These are phyloP conservation scores for Tachina grossa DNA, from an alignment of 2,888 invertebrate species.

Conservation along the genomic window DNA sequence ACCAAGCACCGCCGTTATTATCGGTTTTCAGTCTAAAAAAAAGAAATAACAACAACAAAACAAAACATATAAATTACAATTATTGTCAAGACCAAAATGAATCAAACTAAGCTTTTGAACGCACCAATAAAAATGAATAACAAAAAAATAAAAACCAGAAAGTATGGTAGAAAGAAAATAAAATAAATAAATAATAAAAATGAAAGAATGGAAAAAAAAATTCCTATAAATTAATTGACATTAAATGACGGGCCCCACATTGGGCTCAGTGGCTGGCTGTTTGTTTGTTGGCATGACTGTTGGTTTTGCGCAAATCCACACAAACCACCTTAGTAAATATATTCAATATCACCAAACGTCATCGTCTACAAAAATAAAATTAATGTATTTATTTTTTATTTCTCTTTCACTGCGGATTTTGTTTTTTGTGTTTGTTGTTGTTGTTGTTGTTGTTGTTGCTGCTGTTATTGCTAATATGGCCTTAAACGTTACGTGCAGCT, in stretches of 20 bases:
- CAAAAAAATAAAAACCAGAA: slow-evolving; percentile 36
- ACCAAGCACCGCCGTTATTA: slow-evolving; percentile 93
- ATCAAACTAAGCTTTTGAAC: slow-evolving; percentile 48
- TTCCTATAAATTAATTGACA: slow-evolving; percentile 81
- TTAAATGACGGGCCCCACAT: slow-evolving; percentile 80
- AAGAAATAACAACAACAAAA: slow-evolving; percentile 40
- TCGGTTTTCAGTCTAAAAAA: slow-evolving; percentile 88
- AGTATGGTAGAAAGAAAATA: slow-evolving; percentile 23
- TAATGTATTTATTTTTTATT: slow-evolving; percentile 68
- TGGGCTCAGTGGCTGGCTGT: slow-evolving; percentile 60
- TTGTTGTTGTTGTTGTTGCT: slow-evolving; percentile 34
- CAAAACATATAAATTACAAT: slow-evolving; percentile 68
- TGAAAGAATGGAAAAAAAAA: slow-evolving; percentile 57
- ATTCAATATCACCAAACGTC: slow-evolving; percentile 71
- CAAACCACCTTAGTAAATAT: slow-evolving; percentile 60
- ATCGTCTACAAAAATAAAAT: slow-evolving; percentile 71
- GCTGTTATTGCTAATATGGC: slow-evolving; percentile 59
- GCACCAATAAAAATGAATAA: slow-evolving; percentile 37
- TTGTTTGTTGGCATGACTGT: slow-evolving; percentile 42
- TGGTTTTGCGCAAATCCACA: slow-evolving; percentile 66
- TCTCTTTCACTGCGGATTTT: slow-evolving; percentile 33
- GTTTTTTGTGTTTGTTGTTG: slow-evolving; percentile 16
- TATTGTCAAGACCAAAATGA: slow-evolving; percentile 64
- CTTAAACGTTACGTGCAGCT: slow-evolving; percentile 70
- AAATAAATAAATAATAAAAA: slow-evolving; percentile 27